A percentile compares a stretch with the other conserved stretches of the same genome.
Conservation (phyloP, 1,140 invertebrate genomes). For the Bombus cullumanus region DNA sequence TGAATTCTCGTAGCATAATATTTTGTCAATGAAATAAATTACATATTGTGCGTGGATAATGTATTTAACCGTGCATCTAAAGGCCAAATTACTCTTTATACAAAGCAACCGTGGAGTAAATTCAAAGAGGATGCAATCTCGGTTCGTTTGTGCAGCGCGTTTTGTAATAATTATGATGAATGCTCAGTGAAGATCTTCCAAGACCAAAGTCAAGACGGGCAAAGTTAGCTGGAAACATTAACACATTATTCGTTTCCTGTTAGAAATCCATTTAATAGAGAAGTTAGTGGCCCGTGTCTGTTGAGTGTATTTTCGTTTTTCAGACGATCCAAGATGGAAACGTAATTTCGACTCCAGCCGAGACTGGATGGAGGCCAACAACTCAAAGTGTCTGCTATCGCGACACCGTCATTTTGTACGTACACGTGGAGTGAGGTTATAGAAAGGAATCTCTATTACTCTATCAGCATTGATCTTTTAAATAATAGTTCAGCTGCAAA, state of each 20-base stretch:
- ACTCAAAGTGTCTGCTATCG: conserved; percentile 60
- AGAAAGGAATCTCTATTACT: neutral
- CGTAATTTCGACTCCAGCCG: conserved; percentile 59
- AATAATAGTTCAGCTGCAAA: neutral
- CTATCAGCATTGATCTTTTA: neutral
- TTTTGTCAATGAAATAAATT: neutral
- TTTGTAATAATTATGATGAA: neutral
- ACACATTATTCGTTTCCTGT: conserved; percentile 22
- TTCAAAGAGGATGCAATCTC: neutral
- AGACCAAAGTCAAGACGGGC: neutral
- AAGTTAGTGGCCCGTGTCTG: conserved; percentile 41
- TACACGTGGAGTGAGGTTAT: neutral
- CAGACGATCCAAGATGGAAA: conserved; percentile 57
- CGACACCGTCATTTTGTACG: conserved; percentile 15
- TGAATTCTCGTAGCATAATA: too few species aligned
- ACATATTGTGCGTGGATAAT: neutral
- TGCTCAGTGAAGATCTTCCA: neutral
- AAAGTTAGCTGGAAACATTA: conserved; percentile 35
- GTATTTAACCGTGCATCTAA: neutral
- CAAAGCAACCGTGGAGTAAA: neutral
- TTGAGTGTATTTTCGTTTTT: conserved; percentile 41
- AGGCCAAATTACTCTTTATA: neutral
- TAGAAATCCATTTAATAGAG: conserved; percentile 23
- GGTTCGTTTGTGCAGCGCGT: neutral
- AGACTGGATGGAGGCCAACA: conserved; percentile 75